Conservation (phyloP, 1,140 invertebrate genomes). For the Drosophila asahinai region DNA sequence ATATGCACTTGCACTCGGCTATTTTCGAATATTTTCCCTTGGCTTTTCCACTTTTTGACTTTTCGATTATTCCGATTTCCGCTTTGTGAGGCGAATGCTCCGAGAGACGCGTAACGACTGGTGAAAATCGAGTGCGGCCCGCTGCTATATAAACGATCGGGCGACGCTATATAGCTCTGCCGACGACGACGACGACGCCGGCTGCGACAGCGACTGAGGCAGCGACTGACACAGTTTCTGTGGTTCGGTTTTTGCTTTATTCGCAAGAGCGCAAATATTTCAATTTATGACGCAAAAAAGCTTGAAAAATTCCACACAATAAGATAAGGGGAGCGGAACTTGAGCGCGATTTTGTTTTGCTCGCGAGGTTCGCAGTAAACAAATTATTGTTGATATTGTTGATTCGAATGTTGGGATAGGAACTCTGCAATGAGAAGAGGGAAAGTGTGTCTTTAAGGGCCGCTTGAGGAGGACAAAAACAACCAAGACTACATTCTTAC, state of each 20-base stretch:
- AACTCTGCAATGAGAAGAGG: constrained; percentile 23
- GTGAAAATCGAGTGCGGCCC: constrained; percentile 16
- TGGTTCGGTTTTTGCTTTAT: constrained; percentile 18
- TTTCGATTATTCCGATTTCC: neutral
- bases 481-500: neutral
- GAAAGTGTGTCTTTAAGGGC: neutral
- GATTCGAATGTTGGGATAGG: constrained; percentile 16
- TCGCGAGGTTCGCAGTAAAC: constrained; percentile 48
- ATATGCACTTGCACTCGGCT: constrained; percentile 63
- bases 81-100: constrained; percentile 25
- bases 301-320: constrained; percentile 69
- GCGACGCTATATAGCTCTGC: neutral
- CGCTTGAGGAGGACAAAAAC: neutral
- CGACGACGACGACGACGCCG: constrained; percentile 4
- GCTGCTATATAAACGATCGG: constrained; percentile 37
- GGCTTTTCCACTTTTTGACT: neutral
- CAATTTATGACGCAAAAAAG: constrained; percentile 77
- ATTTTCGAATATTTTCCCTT: constrained; percentile 31
- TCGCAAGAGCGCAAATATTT: constrained; percentile 53
- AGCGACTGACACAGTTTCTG: constrained; percentile 57
- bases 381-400: constrained; percentile 31
- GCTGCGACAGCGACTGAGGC: neutral
- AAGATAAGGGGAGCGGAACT: constrained; percentile 24
- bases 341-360: constrained; percentile 68
- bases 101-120: constrained; percentile 58